A percentile compares a stretch with the other conserved stretches of the same genome.
Conservation (phyloP, 2,888 invertebrate genomes). For the Proisotoma minuta region DNA sequence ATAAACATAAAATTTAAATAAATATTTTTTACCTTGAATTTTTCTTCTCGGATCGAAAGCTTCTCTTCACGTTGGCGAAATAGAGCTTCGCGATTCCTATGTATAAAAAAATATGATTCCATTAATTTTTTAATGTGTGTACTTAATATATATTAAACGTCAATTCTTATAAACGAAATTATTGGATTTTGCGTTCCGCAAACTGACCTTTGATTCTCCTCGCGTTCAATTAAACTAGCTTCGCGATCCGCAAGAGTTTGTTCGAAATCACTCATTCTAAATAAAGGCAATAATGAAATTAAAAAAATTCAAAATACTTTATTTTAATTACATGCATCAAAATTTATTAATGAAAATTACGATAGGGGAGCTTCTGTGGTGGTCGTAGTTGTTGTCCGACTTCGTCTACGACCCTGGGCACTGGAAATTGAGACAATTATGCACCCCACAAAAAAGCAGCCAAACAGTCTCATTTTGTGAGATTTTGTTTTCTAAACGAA, state of each 20-base stretch:
- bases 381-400: background rate
- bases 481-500: no score
- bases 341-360: background rate
- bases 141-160: no score
- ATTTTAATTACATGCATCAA: background rate
- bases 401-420: background rate
- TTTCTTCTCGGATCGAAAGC: background rate
- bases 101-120: no score
- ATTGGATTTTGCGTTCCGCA: no score
- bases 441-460: no score
- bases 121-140: no score
- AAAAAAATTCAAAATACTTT: background rate
- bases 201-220: background rate
- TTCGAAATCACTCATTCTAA: background rate
- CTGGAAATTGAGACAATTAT: no score
- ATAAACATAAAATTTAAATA: no score
- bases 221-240: background rate
- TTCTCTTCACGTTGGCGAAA: constrained; percentile 1
- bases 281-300: no score
- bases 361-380: background rate
- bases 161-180: no score
- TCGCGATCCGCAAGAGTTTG: constrained; percentile 2
- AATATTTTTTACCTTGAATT: background rate
- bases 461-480: no score
- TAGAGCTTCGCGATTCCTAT: background rate